These are phyloP conservation scores for Bambusicola thoracicus DNA, from an alignment of 2,113 vertebrate species.

Conservation along the genomic window DNA sequence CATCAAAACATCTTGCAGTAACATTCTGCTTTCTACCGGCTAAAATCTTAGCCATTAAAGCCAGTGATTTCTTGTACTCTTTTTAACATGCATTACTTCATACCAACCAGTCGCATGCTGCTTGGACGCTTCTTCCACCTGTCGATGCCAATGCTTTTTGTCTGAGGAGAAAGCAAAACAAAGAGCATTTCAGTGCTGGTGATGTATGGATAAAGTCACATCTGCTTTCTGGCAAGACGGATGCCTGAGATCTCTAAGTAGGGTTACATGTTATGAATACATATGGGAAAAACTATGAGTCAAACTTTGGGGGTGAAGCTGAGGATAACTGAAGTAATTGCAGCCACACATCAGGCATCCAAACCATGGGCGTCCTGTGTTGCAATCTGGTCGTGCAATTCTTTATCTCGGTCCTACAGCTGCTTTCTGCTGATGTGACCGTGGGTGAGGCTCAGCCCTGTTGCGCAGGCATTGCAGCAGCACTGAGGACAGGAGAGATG, in stretches of 20 bases:
- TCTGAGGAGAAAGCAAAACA: slow-evolving; percentile 73
- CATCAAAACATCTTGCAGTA: background rate
- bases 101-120: slow-evolving; percentile 98
- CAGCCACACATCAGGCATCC: background rate
- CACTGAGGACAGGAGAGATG: background rate
- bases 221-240: too few species aligned
- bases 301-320: background rate
- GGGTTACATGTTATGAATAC: background rate
- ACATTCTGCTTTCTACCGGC: background rate
- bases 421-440: too few species aligned
- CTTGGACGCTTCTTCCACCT: slow-evolving; percentile 95
- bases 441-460: background rate
- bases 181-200: slow-evolving; percentile 49
- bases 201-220: background rate
- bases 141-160: slow-evolving; percentile 96
- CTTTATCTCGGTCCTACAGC: background rate
- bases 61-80: background rate
- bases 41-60: background rate
- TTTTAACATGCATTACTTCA: slow-evolving; percentile 55
- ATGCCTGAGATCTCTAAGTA: too few species aligned
- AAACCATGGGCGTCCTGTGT: background rate
- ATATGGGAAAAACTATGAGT: background rate
- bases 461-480: background rate
- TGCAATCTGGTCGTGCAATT: background rate
- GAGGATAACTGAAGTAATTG: background rate